Conservation (phyloP, 2,113 vertebrate species). For the Pomatostomus ruficeps region DNA sequence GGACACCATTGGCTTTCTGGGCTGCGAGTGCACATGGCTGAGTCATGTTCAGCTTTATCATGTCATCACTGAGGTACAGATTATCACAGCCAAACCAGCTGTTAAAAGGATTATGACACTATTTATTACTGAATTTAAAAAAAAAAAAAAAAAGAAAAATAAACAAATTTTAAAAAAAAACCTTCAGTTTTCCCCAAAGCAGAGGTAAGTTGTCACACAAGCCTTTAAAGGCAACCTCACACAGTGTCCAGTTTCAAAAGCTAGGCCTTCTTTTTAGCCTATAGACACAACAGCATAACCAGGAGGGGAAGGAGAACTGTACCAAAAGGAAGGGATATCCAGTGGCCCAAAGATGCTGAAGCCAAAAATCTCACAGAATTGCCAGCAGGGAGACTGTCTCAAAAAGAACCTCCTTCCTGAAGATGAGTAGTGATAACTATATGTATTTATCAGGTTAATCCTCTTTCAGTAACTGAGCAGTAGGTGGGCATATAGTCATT, state of each 20-base stretch:
- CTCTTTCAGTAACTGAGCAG: neutral
- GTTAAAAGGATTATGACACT: neutral
- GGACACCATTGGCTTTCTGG: fast-evolving
- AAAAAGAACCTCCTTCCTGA: neutral
- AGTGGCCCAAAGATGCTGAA: neutral
- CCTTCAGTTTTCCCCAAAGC: neutral
- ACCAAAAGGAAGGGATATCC: neutral
- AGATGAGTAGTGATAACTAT: neutral
- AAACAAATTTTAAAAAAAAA: neutral
- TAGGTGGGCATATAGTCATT: neutral
- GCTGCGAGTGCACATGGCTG: fast-evolving
- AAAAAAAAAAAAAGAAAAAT: neutral
- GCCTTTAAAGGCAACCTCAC: neutral
- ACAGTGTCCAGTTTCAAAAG: neutral
- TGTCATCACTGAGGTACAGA: neutral
- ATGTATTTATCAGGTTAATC: neutral
- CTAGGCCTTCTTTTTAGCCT: neutral
- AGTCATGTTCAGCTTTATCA: neutral
- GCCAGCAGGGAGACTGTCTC: neutral
- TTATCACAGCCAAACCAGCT: neutral
- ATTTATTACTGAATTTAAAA: neutral
- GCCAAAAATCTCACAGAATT: neutral
- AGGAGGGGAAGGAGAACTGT: neutral
- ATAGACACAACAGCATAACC: neutral
- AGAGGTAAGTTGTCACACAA: neutral